Percentiles rank a stretch among this genome's conserved stretches.
Conservation (phyloP, 2,113 vertebrate genomes). For the Rhegmatorhina hoffmannsi region DNA sequence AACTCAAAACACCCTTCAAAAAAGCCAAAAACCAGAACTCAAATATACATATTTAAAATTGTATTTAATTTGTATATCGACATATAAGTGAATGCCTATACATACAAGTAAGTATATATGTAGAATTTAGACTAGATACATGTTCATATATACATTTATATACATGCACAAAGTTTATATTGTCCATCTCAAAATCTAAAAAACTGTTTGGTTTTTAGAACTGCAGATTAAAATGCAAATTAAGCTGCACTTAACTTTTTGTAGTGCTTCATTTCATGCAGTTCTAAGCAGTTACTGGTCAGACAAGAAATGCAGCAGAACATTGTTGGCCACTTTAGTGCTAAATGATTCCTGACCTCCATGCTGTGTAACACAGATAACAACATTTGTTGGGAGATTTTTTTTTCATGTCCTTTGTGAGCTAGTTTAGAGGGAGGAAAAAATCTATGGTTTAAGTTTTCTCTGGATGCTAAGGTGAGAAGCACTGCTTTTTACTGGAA, state of each 20-base stretch:
- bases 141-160: background rate
- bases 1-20: background rate
- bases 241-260: background rate
- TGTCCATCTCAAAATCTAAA: background rate
- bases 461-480: background rate
- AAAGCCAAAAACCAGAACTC: background rate
- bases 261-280: background rate
- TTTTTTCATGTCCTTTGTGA: background rate
- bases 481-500: background rate
- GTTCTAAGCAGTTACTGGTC: background rate
- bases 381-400: background rate
- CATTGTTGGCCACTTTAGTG: background rate
- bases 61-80: too few relatives aligned
- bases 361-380: background rate
- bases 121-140: background rate
- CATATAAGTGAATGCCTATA: background rate
- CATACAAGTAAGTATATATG: background rate
- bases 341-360: background rate
- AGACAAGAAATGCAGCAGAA: background rate
- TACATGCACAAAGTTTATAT: background rate
- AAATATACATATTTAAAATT: background rate
- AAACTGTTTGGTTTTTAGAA: background rate
- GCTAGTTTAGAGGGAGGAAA: background rate
- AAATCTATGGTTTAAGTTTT: background rate
- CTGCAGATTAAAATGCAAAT: background rate